A percentile compares a stretch with the other conserved stretches of the same genome.
phyloP scores from a whole-genome alignment of 2,113 vertebrate genomes.

The Narcine bancroftii region DNA sequence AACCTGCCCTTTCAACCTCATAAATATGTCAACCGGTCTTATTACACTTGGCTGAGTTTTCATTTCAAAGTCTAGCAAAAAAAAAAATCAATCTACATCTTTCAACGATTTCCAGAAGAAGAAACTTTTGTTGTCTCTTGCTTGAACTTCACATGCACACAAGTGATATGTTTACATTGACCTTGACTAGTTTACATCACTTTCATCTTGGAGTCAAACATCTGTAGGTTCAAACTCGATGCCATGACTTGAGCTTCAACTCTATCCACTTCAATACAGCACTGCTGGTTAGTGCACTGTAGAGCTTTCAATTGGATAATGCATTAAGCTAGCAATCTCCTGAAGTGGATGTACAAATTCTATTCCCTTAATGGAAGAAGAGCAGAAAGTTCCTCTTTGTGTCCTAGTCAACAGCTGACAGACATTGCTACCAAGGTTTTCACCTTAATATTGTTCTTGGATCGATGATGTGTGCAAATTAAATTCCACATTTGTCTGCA shows the following conservation, averaged over 20 bases:
- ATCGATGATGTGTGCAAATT: not conserved
- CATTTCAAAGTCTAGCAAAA: not conserved
- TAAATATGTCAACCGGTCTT: not conserved
- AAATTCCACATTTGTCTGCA: not conserved
- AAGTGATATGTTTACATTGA: not conserved
- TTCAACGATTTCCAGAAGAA: not conserved
- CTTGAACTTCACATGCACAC: not conserved
- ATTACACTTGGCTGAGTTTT: not conserved
- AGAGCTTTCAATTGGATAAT: not conserved
- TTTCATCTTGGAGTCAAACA: not conserved
- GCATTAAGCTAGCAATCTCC: not conserved
- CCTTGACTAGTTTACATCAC: not conserved
- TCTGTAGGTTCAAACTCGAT: not conserved
- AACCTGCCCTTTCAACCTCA: not conserved
- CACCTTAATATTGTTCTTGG: not conserved
- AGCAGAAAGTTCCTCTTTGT: not conserved
- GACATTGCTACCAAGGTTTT: not conserved
- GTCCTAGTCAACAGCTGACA: too few species aligned
- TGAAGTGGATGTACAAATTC: not conserved
- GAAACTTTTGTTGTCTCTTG: not conserved
- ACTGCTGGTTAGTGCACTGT: not conserved
- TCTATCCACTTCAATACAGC: not conserved
- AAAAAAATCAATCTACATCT: not conserved
- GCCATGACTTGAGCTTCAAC: not conserved
- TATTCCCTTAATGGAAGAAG: too few species aligned